Base-by-base conservation (phyloP, 2,888 invertebrate genomes). In the Nesidiocoris tenuis region DNA sequence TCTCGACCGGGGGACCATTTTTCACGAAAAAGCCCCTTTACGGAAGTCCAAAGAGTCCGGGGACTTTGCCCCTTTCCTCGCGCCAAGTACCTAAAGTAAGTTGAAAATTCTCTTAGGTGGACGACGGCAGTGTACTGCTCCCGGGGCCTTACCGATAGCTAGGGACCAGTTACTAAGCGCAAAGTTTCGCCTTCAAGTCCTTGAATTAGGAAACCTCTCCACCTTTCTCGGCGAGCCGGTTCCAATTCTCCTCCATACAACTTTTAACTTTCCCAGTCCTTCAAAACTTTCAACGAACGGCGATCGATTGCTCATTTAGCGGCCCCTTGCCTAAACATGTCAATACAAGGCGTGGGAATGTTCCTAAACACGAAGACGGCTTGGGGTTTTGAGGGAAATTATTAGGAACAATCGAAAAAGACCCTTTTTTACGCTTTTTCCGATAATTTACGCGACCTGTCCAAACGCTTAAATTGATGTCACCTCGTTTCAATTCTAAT, bases 241-340 rank as follows among this genome's bases (percentile, higher is more conserved):
- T 39, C 39, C 39, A 39, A 39, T 24, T 39, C 39, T 9, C 67
- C 55, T 21, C 39, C 5, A 12, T 39, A 39, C 39, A 39, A 67
- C 55, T 67, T 67, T 67, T 67, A 67, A 67, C 56, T 55, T 67
- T 67, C 19, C 19, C 54, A 67, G 54, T 67, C 55, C 67, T 65
- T 67, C 19, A 22, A 21, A 67, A 54, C 55, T 67, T 55, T 56
- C 55, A 17, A 22, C 67, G 22, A 67, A 39, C 67, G 21, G 67
- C 67, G 12, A 67, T 67, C 67, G 67, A 67, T 67, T 67, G 67
- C 67, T 67, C 67, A 55, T 67, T 67, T 67, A 67, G 22, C 55
- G 55, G 17, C 65, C 54, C 25, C n/a, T n/a, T 39, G 39, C 21
- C 67, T 55, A 67, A 67, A 67, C 55, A 67, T 67, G 67, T 67